Percentiles rank a stretch among this genome's conserved stretches.
Conservation (phyloP, 2,797 vertebrate genomes). For the Merluccius polli region DNA sequence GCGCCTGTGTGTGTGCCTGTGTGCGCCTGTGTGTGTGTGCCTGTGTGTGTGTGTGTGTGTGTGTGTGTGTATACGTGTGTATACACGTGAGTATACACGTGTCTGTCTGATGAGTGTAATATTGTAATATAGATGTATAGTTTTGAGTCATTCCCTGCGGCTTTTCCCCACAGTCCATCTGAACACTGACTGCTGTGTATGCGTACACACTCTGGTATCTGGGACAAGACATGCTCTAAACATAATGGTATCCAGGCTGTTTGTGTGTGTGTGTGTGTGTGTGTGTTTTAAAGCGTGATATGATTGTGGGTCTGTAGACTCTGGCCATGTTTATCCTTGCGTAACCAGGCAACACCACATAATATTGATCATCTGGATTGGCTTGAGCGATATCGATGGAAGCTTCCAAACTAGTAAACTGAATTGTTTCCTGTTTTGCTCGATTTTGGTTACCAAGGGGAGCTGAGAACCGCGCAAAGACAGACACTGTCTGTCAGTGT, state of each 20-base stretch:
- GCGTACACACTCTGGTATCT: constrained; percentile 13
- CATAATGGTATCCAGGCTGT: background rate
- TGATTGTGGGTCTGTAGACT: constrained; percentile 41
- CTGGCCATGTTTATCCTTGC: constrained; percentile 12
- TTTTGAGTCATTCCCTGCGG: background rate
- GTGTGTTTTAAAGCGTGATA: constrained; percentile 14
- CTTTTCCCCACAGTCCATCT: constrained; percentile 6
- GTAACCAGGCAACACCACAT: constrained; percentile 54
- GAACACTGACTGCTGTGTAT: constrained; percentile 13
- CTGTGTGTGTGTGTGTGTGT: background rate
- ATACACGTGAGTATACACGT: background rate
- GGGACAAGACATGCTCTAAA: constrained; percentile 9
- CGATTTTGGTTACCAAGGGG: background rate
- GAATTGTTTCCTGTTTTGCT: constrained; percentile 30
- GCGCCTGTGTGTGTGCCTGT: constrained; percentile 10
- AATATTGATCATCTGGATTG: constrained; percentile 56
- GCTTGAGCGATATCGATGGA: constrained; percentile 46
- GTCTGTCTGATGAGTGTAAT: background rate
- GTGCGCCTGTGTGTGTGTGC: background rate
- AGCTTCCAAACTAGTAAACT: constrained; percentile 13
- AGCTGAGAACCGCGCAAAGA: background rate
- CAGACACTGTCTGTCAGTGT: background rate
- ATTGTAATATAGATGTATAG: background rate
- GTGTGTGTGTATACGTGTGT: background rate
- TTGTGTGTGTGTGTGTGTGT: constrained; percentile 16